Percentiles rank a stretch among this genome's conserved stretches.
phyloP scores from a whole-genome alignment of 2,888 invertebrate species.

The Acronicta alni region DNA sequence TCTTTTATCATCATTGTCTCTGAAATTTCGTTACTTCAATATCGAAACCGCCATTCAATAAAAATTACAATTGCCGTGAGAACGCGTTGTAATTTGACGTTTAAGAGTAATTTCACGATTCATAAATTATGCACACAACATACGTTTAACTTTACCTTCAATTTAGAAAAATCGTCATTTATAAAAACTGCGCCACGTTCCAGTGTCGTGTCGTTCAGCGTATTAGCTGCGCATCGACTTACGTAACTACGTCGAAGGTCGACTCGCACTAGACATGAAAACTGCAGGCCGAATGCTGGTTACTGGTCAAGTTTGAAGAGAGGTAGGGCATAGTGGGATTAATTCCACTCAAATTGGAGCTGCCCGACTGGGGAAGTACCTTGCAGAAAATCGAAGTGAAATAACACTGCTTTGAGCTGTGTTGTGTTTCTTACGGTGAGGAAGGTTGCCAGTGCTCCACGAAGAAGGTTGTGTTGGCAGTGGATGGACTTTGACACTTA shows the following conservation, averaged over 20 bases:
- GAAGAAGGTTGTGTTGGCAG: no score
- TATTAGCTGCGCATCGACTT: constrained; percentile 28
- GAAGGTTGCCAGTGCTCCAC: no score
- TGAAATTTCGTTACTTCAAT: neutral
- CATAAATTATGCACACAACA: neutral
- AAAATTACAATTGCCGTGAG: constrained; percentile 2
- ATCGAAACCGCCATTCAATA: neutral
- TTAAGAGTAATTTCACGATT: neutral
- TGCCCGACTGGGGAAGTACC: no score
- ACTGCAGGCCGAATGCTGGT: constrained; percentile 5
- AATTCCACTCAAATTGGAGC: no score
- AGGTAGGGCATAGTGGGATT: no score
- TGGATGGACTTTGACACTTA: no score
- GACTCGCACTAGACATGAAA: constrained; percentile 7
- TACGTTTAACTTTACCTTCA: neutral
- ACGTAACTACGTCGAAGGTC: constrained; percentile 43
- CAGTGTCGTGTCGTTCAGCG: constrained; percentile 6
- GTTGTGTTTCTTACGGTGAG: no score
- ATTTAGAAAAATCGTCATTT: neutral
- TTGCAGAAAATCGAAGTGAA: no score
- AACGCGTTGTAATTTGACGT: neutral
- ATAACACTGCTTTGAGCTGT: no score
- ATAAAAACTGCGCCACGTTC: neutral
- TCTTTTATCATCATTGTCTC: no score
- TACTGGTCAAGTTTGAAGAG: constrained; percentile 1